Conservation (phyloP, 2,888 invertebrate species). For the Idaea dimidiata region DNA sequence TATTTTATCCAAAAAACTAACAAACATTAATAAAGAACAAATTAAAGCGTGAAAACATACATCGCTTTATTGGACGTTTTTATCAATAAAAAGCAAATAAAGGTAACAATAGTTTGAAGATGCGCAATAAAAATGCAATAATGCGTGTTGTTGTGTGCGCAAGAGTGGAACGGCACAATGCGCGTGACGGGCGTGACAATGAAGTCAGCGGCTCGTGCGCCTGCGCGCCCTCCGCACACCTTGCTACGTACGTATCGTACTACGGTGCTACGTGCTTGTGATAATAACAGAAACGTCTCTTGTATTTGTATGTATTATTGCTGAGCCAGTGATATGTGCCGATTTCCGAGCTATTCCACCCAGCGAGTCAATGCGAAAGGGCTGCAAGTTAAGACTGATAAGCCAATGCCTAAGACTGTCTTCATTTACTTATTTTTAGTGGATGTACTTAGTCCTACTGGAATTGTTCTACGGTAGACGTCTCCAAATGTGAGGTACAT, state of each 20-base stretch:
- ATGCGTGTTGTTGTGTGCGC: constrained; percentile 59
- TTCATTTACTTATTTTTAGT: no score
- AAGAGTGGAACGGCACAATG: constrained; percentile 52
- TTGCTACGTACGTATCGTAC: constrained; percentile 42
- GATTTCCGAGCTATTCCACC: no score
- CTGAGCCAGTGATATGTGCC: no score
- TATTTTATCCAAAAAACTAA: constrained; percentile 24
- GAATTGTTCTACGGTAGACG: no score
- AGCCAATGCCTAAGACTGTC: no score
- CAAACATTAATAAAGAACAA: constrained; percentile 52
- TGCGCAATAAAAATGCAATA: constrained; percentile 78
- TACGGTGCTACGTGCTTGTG: constrained; percentile 5
- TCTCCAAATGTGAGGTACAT: no score
- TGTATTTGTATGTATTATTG: background rate
- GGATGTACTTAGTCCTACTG: no score
- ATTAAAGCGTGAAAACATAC: constrained; percentile 77
- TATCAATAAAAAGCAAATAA: constrained; percentile 69
- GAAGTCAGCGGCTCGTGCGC: constrained; percentile 68
- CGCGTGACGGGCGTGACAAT: constrained; percentile 71
- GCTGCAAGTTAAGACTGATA: no score
- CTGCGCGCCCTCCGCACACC: constrained; percentile 50
- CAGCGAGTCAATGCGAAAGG: no score
- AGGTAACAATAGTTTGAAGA: constrained; percentile 75
- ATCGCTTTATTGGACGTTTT: constrained; percentile 62
- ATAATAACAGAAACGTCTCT: background rate